Base-by-base conservation (phyloP, 2,113 vertebrate species). In the Amblyopsis rosae region DNA sequence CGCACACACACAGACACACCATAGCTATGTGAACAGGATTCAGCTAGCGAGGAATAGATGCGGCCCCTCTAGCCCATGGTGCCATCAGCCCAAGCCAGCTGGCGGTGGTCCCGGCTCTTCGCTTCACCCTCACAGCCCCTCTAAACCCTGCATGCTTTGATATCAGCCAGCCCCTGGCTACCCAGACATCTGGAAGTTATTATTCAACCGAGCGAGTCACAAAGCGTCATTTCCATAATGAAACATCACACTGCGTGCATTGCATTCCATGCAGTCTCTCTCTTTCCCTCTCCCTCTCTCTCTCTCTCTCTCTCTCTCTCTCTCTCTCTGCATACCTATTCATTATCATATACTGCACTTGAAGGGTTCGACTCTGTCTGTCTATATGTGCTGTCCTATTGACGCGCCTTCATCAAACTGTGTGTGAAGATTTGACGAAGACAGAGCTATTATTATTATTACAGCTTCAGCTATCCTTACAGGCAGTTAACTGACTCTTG, bases 101-200 rank as follows among this genome's bases (percentile, higher is more conserved):
- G 92, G 92, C 87, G 47, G 45, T 72, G 73, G 80, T 89, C 87
- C 88, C 83, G 50, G 83, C 72, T 76, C 81, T 73, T 70, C 74
- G 79, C 74, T 84, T 76, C 79, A 77, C 90, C 72, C 46, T 57
- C 80, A 76, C 72, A 72, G 82, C 66, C 67, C 84, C 86, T 90
- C 78, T 78, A 76, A 84, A 90, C 88, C 86, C 87, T 86, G 85
- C 84, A 73, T 81, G 79, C 91, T 93, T 83, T 90, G 91, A 90
- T 82, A 88, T 90, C 85, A 81, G 70, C 91, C 90, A 85, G 89
- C 87, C 88, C 72, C 84, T 77, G 82, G 92, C 92, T 91, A 89
- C 85, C 72, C 79, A 90, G 88, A 90, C 93, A 93, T 93, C 93
- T 92, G 92, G 77, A 93, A 88, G 87, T 90, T 92, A 94, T 92